Base-by-base conservation (phyloP, 2,888 invertebrate genomes). In the Agrochola litura region DNA sequence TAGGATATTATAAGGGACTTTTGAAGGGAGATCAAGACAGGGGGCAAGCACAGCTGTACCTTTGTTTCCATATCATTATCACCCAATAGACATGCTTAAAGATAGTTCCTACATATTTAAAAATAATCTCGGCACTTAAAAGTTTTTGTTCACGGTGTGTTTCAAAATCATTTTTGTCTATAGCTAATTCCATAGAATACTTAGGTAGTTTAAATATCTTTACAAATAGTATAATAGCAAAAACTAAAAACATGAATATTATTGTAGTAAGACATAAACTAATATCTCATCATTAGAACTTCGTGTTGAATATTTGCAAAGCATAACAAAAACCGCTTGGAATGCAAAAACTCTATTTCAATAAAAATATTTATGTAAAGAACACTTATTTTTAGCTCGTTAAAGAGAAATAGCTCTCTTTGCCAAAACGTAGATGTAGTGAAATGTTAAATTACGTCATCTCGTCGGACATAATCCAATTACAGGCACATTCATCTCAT, bases 381-480 rank as follows among this genome's bases (percentile, higher is more conserved):
- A 56, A 37, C 49, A 52, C 0, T 58, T 84, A 81, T 81, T 81
- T 81, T 84, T 84, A 84, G 61, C 14, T 14, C 30, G 22, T 6
- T 56, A 6, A 16, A 54, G n/a, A 84, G 52, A 68, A 58, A 54
- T 60, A 54, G 52, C 30, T 49, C n/a, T 82, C 64, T 65, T 81
- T 81, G 81, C 85, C 81, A 85, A 81, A 81, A 73, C 22, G 43
- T 71, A n/a, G 4, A 1, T 30, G 14, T 63, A 58, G 41, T 3
- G 56, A 60, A 77, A 77, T 54, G 37, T 30, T 43, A 37, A 65
- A 49, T 80, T 56, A 56, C 68, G 60, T 81, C 49, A 81, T 4
- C n/a, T 54, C 19, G 19, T 14, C 12, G 8, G 25, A n/a, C 37
- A 54, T 58, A 58, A 70, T 73, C 9, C n/a, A 54, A 70, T 61